Base-by-base conservation (phyloP, 1,140 invertebrate genomes). In the Drosophila kepulauana region DNA sequence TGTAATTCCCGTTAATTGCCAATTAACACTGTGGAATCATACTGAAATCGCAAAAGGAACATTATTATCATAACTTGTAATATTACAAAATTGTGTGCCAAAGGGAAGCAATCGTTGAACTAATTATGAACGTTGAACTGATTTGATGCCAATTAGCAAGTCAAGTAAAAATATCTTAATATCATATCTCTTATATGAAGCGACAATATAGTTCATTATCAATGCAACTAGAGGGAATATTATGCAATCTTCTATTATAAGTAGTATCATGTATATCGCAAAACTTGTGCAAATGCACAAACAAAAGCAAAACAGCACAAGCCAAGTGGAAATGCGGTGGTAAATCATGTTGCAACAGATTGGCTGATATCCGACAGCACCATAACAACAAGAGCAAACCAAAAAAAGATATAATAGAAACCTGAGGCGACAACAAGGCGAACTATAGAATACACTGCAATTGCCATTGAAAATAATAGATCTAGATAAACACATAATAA, bases 171-270 rank as follows among this genome's bases (percentile, higher is more conserved):
- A 25, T 25, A 25, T 25, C 20, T 25, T 25, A 25, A 25, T 3
- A 41, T 58, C 7, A 48, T 25, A 62, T 4, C 8, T 38, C 33
- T 58, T 41, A 61, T 5, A 52, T 49, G 30, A n/a, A 16, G 49
- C 35, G 13, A 16, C 3, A 43, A 82, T 61, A 56, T 71, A 75
- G 75, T 64, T 78, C 74, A 80, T 38, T 78, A 82, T 81, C 66
- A 71, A 41, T 78, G 43, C 49, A 61, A 58, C 15, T 59, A n/a
- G 43, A 10, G 38, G 54, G 54, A 66, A 51, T 41, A 48, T 79
- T 79, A 79, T 79, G 80, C 71, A 82, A 82, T 75, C 35, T 51
- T 38, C 51, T 58, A 46, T 48, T 43, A 52, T 38, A 38, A 38
- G 35, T 38, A 38, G 30, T 58, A 41, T 65, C 38, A 11, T 45